A percentile compares a stretch with the other conserved stretches of the same genome.
phyloP scores from a whole-genome alignment of 2,888 invertebrate species.

The Coremacera marginata region DNA sequence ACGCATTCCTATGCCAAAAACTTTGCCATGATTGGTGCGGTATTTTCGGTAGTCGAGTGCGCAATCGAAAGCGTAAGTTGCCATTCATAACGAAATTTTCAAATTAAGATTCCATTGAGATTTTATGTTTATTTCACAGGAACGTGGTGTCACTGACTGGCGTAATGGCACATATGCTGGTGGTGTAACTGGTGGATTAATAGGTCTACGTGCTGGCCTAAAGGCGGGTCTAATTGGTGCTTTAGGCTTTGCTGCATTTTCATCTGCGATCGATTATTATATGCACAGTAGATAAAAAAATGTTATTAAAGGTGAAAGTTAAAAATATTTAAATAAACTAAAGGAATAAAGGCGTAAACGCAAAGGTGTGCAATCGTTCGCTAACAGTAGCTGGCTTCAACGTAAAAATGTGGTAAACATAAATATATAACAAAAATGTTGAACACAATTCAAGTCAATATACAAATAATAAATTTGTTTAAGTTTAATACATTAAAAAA shows the following conservation, averaged over 20 bases:
- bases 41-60: constrained; percentile 96
- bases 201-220: constrained; percentile 90
- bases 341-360: no score
- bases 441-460: no score
- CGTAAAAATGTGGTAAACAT: no score
- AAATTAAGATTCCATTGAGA: background rate
- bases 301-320: no score
- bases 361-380: no score
- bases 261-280: constrained; percentile 96
- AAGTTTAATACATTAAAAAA: no score
- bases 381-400: no score
- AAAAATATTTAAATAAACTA: no score
- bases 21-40: constrained; percentile 94
- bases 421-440: no score
- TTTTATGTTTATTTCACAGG: constrained; percentile 64
- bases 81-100: constrained; percentile 46
- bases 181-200: constrained; percentile 91
- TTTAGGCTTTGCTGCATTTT: constrained; percentile 97
- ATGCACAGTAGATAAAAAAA: constrained; percentile 74
- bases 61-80: constrained; percentile 87
- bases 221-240: constrained; percentile 95
- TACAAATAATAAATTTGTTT: no score
- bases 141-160: constrained; percentile 95
- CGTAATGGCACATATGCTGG: constrained; percentile 97
- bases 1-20: constrained; percentile 96